These are phyloP conservation scores for Polypedilum vanderplanki DNA, from an alignment of 1,140 invertebrate genomes.

Conservation along the genomic window DNA sequence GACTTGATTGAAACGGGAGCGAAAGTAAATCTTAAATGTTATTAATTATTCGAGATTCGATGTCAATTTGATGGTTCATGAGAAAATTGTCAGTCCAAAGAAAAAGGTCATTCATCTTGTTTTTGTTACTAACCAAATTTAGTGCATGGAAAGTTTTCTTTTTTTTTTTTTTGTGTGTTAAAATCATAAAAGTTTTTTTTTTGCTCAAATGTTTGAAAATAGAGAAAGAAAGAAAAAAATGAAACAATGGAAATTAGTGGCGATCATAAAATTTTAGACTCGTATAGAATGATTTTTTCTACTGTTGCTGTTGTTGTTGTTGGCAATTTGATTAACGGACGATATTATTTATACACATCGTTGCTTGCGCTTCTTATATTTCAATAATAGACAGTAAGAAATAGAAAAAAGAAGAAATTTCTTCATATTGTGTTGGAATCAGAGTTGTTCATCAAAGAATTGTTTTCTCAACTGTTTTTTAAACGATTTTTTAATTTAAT, in stretches of 20 bases:
- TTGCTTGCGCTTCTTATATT: not conserved
- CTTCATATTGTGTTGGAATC: no score
- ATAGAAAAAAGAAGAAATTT: no score
- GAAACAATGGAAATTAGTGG: slow-evolving; percentile 20
- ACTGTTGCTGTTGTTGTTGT: no score
- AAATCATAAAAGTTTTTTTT: slow-evolving; percentile 1
- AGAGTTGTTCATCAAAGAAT: no score
- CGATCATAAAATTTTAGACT: not conserved
- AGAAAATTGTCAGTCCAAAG: not conserved
- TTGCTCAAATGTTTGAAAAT: not conserved
- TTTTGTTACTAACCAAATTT: not conserved
- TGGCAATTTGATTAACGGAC: slow-evolving; percentile 24
- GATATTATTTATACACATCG: slow-evolving; percentile 24
- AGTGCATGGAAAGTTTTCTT: not conserved
- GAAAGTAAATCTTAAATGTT: slow-evolving; percentile 18
- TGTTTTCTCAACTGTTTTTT: no score
- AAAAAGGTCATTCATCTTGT: not conserved
- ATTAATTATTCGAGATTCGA: not conserved
- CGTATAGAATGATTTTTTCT: slow-evolving; percentile 21
- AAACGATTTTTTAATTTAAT: not conserved
- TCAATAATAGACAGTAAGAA: not conserved
- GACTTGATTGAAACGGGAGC: not conserved
- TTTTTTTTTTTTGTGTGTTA: not conserved
- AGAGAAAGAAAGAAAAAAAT: not conserved
- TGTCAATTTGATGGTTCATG: not conserved